These are phyloP conservation scores for Neocrepidodera transversa DNA, from an alignment of 2,888 invertebrate genomes.

Conservation along the genomic window DNA sequence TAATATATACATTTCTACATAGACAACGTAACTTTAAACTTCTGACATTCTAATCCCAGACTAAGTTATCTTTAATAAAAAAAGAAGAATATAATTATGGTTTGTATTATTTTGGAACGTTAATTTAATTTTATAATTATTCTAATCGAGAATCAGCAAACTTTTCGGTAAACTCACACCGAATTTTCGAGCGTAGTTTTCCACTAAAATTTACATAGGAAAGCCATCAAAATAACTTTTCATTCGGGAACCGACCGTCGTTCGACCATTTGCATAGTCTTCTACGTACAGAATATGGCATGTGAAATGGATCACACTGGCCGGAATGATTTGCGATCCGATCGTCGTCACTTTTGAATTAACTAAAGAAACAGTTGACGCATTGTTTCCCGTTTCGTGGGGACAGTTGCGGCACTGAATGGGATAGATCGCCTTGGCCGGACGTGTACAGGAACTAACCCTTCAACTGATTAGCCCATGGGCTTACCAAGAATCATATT, in stretches of 20 bases:
- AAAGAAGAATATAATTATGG: too few species aligned
- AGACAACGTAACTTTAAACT: too few species aligned
- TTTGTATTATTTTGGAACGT: too few species aligned
- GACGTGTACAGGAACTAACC: constrained; percentile 50
- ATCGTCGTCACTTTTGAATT: constrained; percentile 41
- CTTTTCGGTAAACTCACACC: neutral
- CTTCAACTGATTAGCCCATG: constrained; percentile 42
- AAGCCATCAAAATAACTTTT: constrained; percentile 27
- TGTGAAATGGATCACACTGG: constrained; percentile 37
- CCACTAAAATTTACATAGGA: constrained; percentile 30
- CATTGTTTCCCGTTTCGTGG: constrained; percentile 49
- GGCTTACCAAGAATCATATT: constrained; percentile 7
- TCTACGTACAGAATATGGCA: constrained; percentile 34
- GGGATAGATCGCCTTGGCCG: constrained; percentile 47
- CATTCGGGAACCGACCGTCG: neutral
- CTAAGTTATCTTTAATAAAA: too few species aligned
- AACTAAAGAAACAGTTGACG: constrained; percentile 51
- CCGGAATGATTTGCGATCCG: constrained; percentile 47
- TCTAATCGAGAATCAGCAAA: too few species aligned
- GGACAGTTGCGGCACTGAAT: constrained; percentile 43
- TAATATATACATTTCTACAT: too few species aligned
- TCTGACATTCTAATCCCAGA: too few species aligned
- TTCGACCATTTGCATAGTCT: constrained; percentile 24
- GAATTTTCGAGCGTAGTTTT: neutral
- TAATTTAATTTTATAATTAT: too few species aligned